A percentile compares a stretch with the other conserved stretches of the same genome.
Conservation (phyloP, 2,888 invertebrate species). For the Endomychus coccineus region DNA sequence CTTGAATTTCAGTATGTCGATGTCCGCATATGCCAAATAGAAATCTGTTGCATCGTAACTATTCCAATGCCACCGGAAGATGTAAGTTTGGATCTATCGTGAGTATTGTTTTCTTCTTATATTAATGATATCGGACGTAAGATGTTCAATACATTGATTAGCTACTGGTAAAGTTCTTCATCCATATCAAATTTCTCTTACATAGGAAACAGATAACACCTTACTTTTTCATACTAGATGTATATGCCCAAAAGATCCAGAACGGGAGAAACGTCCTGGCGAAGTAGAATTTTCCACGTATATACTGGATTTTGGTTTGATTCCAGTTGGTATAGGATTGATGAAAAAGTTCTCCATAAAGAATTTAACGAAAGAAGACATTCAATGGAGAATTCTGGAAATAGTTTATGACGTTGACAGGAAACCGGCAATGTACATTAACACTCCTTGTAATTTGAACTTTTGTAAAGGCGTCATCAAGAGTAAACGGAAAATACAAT, state of each 20-base stretch:
- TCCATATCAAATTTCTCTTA: no score
- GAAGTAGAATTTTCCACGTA: conserved; percentile 24
- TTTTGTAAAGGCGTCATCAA: conserved; percentile 7
- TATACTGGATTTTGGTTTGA: conserved; percentile 30
- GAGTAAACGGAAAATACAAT: no score
- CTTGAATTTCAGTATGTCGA: conserved; percentile 17
- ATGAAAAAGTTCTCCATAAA: conserved; percentile 26
- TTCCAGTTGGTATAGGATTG: conserved; percentile 24
- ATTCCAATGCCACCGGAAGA: no score
- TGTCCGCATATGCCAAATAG: conserved; percentile 22
- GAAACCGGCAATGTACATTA: conserved; percentile 8
- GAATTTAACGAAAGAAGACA: conserved; percentile 23
- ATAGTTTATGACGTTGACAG: conserved; percentile 24
- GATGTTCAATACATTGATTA: no score
- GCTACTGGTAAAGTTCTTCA: no score
- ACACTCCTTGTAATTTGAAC: conserved; percentile 13
- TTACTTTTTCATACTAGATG: conserved; percentile 3
- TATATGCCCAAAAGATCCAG: conserved; percentile 3
- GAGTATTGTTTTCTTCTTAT: no score
- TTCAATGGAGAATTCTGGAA: conserved; percentile 33
- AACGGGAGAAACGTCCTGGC: conserved; percentile 1
- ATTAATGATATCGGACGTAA: no score
- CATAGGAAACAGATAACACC: not conserved
- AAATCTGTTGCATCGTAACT: conserved; percentile 19
- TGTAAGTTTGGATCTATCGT: no score